phyloP scores from a whole-genome alignment of 2,888 invertebrate species.

The Plebejus melissa region DNA sequence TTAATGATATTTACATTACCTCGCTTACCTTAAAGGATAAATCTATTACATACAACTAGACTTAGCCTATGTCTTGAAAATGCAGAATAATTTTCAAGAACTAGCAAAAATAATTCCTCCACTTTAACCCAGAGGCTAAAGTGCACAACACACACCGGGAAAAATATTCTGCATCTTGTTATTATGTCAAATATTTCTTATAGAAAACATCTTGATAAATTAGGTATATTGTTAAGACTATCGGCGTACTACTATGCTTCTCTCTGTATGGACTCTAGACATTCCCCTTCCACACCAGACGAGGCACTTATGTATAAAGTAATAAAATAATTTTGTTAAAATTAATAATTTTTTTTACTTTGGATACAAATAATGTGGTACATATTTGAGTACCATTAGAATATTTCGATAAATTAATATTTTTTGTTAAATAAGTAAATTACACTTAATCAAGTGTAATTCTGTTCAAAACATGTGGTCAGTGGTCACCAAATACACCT shows the following conservation, averaged over 20 bases:
- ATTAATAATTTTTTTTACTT: slow-evolving; percentile 1
- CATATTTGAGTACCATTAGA: not conserved
- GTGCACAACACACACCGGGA: slow-evolving; percentile 11
- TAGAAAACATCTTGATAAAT: slow-evolving; percentile 32
- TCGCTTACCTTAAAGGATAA: slow-evolving; percentile 67
- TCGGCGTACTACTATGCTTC: slow-evolving; percentile 19
- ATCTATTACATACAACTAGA: slow-evolving; percentile 65
- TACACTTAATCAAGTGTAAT: not conserved
- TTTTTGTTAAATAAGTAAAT: not conserved
- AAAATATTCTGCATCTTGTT: slow-evolving; percentile 66
- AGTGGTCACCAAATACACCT: not conserved
- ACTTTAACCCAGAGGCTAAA: not conserved
- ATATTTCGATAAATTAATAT: not conserved
- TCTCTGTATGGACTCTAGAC: slow-evolving; percentile 25
- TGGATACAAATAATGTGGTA: not conserved
- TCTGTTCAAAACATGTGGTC: not conserved
- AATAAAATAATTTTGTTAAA: slow-evolving; percentile 16
- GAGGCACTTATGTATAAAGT: slow-evolving; percentile 20
- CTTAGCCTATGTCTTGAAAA: slow-evolving; percentile 53
- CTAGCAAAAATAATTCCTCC: slow-evolving; percentile 24
- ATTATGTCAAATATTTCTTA: slow-evolving; percentile 53
- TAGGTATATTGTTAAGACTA: slow-evolving; percentile 23
- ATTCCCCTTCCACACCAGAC: slow-evolving; percentile 2
- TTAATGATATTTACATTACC: slow-evolving; percentile 78
- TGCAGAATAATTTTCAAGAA: slow-evolving; percentile 40